These are phyloP conservation scores for Lophius americanus DNA, from an alignment of 2,797 vertebrate genomes.

Conservation along the genomic window DNA sequence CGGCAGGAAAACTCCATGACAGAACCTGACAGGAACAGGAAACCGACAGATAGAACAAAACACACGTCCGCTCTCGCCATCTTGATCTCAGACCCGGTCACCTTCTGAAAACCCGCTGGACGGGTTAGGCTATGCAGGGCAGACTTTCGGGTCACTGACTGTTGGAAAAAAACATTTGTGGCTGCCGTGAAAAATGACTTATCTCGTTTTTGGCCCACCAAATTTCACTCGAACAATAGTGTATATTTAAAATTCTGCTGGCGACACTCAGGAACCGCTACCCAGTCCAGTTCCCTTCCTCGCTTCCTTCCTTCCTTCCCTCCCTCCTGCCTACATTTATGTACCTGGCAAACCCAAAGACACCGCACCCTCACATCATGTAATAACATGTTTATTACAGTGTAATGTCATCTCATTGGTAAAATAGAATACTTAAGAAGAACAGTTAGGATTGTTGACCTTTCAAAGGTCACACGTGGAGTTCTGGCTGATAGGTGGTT, in stretches of 20 bases:
- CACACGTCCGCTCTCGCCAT: slow-evolving; percentile 34
- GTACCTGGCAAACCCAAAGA: slow-evolving; percentile 56
- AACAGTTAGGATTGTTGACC: too few species aligned
- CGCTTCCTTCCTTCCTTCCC: slow-evolving; percentile 70
- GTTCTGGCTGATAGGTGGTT: too few species aligned
- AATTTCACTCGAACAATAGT: slow-evolving; percentile 57
- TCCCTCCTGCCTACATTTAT: slow-evolving; percentile 44
- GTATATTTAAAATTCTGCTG: slow-evolving; percentile 55
- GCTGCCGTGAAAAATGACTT: neutral
- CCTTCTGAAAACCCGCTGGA: slow-evolving; percentile 6
- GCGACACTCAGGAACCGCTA: slow-evolving; percentile 64
- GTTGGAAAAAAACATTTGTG: slow-evolving; percentile 2
- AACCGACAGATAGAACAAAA: slow-evolving; percentile 53
- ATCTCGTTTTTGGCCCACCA: slow-evolving; percentile 22
- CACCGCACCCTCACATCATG: slow-evolving; percentile 34
- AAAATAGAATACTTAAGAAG: neutral
- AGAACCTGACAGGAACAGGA: slow-evolving; percentile 59
- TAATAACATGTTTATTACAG: neutral
- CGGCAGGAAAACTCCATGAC: slow-evolving; percentile 50
- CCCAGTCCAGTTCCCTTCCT: slow-evolving; percentile 64
- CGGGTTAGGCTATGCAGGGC: neutral
- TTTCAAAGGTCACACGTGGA: neutral
- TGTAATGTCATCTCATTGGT: neutral
- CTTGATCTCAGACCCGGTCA: slow-evolving; percentile 14
- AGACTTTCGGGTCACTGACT: neutral